Evolutionary conservation across 2,113 vertebrate genomes (phyloP), one percentile per base, ranked within the genome.

Genomic region (Platanista minor): DNA sequence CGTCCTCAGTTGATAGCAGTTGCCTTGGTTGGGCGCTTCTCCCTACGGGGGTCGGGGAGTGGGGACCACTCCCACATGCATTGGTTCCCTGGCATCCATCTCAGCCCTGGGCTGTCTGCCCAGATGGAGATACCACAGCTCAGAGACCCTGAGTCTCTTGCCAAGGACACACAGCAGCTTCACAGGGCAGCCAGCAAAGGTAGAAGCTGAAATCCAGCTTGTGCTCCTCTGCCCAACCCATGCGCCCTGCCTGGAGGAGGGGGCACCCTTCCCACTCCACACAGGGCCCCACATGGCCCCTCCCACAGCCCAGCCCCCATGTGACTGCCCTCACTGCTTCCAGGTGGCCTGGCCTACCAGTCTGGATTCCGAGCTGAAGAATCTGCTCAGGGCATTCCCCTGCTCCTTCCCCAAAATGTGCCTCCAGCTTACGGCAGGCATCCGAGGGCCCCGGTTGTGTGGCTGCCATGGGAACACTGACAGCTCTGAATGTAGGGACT

Each of bases 41-140:
- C 77, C 29, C 5, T 5, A 0, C 1, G 29, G 43, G 33, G 27
- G 15, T 3, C 0, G 39, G 33, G 85, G 11, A n/a, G 20, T 54
- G 5, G 8, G 6, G 8, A 25, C 36, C 12, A 1, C 29, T 41
- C 8, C 36, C 2, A 0, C 8, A 8, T 3, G 41, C 15, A 0
- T 21, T 15, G 10, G 11, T 59, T 74, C 7, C 27, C 18, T 36
- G 49, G 43, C 2, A 7, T 25, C 43, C 25, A 29, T 39, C 46
- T 86, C 23, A 66, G 33, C 39, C 54, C 69, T 17, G 36, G 9
- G 6, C 10, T 0, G 1, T 46, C n/a, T 29, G 31, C 67, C 74
- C 27, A 8, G 25, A 21, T 64, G 36, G 31, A 64, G 29, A 20
- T 3, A 0, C 57, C 39, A 3, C 9, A 3, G 41, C 80, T 62